phyloP scores from a whole-genome alignment of 2,797 vertebrate species.

The Propithecus perrieri region DNA sequence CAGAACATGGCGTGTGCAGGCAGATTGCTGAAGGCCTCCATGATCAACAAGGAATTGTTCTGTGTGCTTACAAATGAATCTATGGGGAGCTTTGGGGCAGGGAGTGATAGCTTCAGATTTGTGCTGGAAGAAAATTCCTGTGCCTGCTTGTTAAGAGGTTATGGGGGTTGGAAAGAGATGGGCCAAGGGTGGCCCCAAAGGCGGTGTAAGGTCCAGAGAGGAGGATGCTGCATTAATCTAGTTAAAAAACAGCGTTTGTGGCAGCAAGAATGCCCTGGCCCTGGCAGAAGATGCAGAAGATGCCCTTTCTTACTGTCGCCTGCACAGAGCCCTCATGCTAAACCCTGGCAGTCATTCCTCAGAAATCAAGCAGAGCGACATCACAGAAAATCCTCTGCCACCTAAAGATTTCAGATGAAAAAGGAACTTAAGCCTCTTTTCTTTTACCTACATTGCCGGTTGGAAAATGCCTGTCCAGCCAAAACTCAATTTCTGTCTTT shows the following conservation, averaged over 20 bases:
- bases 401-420: slow-evolving; percentile 33
- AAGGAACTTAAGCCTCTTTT: slow-evolving; percentile 31
- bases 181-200: neutral
- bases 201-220: accelerated
- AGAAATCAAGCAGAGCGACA: neutral
- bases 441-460: neutral
- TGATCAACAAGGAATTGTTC: neutral
- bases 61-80: neutral
- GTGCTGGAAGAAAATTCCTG: neutral
- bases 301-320: neutral
- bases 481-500: slow-evolving; percentile 72
- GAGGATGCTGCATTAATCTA: neutral
- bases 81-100: accelerated
- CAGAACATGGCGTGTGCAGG: accelerated
- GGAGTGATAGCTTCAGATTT: neutral
- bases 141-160: neutral
- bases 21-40: neutral
- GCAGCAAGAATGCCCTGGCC: neutral
- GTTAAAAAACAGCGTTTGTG: neutral
- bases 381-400: neutral
- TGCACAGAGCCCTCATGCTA: neutral
- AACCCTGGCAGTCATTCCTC: neutral
- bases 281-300: neutral
- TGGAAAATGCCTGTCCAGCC: slow-evolving; percentile 45
- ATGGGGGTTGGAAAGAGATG: neutral